Evolutionary conservation across 2,888 invertebrate species (phyloP).

Genomic region (Macrophya annulata): DNA sequence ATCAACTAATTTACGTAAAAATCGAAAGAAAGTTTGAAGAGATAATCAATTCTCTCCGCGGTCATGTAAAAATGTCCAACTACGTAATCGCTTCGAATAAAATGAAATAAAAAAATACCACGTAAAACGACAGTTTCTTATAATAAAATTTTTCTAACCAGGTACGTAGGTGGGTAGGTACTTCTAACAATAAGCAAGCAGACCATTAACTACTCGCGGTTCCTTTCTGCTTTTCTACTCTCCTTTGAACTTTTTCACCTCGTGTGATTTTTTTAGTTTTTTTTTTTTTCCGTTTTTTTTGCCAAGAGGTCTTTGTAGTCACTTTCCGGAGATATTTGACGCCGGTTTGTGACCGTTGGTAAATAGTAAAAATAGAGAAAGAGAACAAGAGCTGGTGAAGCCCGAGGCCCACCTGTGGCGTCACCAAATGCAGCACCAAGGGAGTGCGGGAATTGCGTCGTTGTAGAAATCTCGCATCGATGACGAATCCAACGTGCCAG

Average conservation of each 20-base stretch:
- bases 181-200: background rate
- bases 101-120: background rate
- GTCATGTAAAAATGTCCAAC: background rate
- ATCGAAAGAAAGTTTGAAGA: background rate
- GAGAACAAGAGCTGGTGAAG: background rate
- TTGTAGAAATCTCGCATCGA: constrained; percentile 48
- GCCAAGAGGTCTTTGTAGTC: background rate
- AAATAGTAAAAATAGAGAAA: background rate
- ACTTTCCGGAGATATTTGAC: constrained; percentile 11
- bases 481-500: constrained; percentile 50
- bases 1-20: background rate
- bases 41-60: background rate
- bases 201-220: constrained; percentile 8
- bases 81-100: background rate
- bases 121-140: background rate
- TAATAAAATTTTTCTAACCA: background rate
- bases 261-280: background rate
- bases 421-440: constrained; percentile 39
- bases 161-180: background rate
- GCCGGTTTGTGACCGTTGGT: constrained; percentile 8
- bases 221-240: background rate
- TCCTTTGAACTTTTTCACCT: background rate
- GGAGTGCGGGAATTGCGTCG: constrained; percentile 34
- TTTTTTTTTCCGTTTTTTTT: background rate
- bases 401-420: constrained; percentile 50